phyloP scores from a whole-genome alignment of 2,888 invertebrate genomes.

The Callinectes sapidus region DNA sequence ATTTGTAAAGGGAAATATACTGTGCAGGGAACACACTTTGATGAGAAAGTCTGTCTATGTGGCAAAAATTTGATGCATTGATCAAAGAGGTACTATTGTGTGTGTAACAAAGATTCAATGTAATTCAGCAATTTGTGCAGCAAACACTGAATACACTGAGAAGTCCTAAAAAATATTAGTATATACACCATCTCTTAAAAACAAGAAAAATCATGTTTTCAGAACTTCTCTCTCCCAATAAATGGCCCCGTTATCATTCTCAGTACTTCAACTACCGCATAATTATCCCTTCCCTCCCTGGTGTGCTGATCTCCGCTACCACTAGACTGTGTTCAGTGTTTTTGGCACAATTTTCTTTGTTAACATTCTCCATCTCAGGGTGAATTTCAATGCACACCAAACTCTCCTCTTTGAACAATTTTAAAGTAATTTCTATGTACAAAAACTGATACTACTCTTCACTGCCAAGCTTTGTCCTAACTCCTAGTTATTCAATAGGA shows the following conservation, averaged over 20 bases:
- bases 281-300: background rate
- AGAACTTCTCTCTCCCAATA: background rate
- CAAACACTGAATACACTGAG: background rate
- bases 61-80: background rate
- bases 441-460: background rate
- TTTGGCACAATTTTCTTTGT: conserved; percentile 1
- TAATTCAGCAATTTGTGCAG: background rate
- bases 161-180: background rate
- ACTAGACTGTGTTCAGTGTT: background rate
- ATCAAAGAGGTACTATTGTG: background rate
- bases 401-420: background rate
- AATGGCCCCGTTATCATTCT: background rate
- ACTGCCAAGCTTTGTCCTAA: background rate
- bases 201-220: background rate
- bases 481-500: background rate
- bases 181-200: conserved; percentile 1
- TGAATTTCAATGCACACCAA: background rate
- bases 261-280: background rate
- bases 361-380: background rate
- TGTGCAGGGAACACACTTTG: background rate
- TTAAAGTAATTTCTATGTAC: background rate
- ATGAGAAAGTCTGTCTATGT: background rate
- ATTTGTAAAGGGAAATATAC: background rate
- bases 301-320: background rate
- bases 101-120: background rate